Evolutionary conservation across 2,113 vertebrate species (phyloP), one percentile per base, ranked within the genome.

Genomic region (Setophaga petechia): DNA sequence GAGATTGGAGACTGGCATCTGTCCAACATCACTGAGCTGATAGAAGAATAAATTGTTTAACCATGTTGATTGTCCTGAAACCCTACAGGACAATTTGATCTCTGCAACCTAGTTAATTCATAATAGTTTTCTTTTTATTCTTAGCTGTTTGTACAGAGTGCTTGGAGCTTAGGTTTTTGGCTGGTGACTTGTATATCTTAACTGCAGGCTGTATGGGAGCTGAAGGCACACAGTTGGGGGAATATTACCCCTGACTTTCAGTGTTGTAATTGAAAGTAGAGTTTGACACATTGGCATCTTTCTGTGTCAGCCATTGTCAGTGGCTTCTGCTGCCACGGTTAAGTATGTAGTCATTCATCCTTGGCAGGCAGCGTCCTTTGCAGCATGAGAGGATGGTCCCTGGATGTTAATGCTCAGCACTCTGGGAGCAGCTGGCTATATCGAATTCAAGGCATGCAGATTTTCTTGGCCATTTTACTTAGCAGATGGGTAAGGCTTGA

Each of bases 401-500:
- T 96, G 84, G 85, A 84, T 96, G 78, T 95, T 95, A 95, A 37
- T 33, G 95, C 92, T 93, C 65, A 20, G 95, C 89, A 33, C 86
- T 87, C 72, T 43, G 93, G 84, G 96, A 97, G 96, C 97, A 98
- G 94, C 97, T 98, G 97, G 84, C 73, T 33, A 84, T 96, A 87
- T 93, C 15, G 1, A 82, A 96, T 97, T 97, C 95, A 93, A 97
- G 97, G 97, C 97, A 98, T 96, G 96, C 85, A 90, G 91, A 95
- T 97, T 95, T 92, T 95, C 96, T 97, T 98, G 97, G 97, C 96
- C 94, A 79, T 96, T 95, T 95, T 95, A 65, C 85, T 96, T 94
- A 98, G 97, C 97, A 98, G 97, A 97, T 98, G 97, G 96, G 96
- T 94, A 95, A 96, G 92, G 88, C 89, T 94, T 97, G 94, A 97